Evolutionary conservation across 2,113 vertebrate genomes (phyloP).

Genomic region (Pavo muticus): DNA sequence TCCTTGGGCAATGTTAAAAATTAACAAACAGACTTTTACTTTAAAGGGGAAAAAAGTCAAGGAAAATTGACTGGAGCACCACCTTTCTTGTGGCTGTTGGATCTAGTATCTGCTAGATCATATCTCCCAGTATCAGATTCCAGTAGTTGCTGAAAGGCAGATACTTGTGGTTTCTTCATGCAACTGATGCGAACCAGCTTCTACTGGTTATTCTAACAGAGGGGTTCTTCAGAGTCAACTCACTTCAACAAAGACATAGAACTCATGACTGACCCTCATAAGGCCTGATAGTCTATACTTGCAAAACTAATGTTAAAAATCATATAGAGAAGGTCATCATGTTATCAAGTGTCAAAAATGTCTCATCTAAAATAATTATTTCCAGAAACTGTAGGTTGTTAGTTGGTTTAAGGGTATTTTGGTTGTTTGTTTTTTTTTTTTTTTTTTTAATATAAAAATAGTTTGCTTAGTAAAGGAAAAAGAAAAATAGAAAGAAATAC

Average conservation of each 20-base stretch:
- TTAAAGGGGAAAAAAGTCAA: neutral
- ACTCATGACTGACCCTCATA: neutral
- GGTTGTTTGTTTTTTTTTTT: neutral
- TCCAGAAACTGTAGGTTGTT: neutral
- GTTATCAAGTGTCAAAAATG: neutral
- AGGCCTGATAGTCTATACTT: neutral
- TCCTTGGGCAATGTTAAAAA: neutral
- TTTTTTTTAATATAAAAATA: neutral
- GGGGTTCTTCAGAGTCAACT: neutral
- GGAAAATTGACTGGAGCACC: neutral
- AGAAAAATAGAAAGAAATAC: neutral
- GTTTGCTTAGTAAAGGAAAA: neutral
- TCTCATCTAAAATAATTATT: conserved; percentile 39
- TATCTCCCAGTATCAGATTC: neutral
- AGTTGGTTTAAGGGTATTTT: neutral
- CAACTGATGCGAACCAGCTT: neutral
- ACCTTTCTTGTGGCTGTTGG: neutral
- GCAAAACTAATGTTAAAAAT: neutral
- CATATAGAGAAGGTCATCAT: neutral
- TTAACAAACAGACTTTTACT: neutral
- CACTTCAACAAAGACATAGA: neutral
- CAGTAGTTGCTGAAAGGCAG: neutral
- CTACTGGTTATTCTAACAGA: neutral
- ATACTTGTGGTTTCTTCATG: neutral
- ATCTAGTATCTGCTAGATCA: neutral